Conservation (phyloP, 2,797 vertebrate species). For the Myotis planiceps region DNA sequence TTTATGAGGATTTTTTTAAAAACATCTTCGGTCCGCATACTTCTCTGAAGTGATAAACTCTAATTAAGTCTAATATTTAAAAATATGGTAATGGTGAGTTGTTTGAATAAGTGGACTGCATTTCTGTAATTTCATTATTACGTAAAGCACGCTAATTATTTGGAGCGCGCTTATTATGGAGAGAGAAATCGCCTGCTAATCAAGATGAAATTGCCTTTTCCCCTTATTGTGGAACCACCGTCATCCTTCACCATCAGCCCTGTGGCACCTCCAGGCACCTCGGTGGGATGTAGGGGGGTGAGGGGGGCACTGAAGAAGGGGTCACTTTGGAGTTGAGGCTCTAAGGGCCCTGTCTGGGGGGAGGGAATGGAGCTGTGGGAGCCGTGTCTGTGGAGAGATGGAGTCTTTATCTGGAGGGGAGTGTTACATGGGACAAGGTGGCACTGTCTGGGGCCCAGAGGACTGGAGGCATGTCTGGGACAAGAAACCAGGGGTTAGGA, state of each 20-base stretch:
- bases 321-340: conserved; percentile 66
- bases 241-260: conserved; percentile 85
- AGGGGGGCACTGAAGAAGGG: neutral
- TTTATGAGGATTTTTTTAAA: conserved; percentile 98
- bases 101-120: conserved; percentile 94
- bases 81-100: conserved; percentile 97
- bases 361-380: neutral
- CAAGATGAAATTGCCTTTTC: conserved; percentile 95
- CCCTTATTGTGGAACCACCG: conserved; percentile 72
- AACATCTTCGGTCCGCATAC: conserved; percentile 90
- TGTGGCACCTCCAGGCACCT: conserved; percentile 72
- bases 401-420: neutral
- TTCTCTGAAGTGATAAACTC: conserved; percentile 95
- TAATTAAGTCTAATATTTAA: conserved; percentile 99
- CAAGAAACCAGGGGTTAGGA: neutral
- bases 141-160: conserved; percentile 99
- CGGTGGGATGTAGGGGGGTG: neutral
- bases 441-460: neutral
- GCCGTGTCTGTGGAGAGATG: neutral
- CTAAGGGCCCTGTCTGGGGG: neutral
- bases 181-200: conserved; percentile 96
- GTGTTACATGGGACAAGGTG: neutral
- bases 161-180: conserved; percentile 93
- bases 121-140: conserved; percentile 99
- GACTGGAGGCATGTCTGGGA: neutral